A percentile compares a stretch with the other conserved stretches of the same genome.
phyloP scores from a whole-genome alignment of 2,888 invertebrate species.

The Steinernema carpocapsae region DNA sequence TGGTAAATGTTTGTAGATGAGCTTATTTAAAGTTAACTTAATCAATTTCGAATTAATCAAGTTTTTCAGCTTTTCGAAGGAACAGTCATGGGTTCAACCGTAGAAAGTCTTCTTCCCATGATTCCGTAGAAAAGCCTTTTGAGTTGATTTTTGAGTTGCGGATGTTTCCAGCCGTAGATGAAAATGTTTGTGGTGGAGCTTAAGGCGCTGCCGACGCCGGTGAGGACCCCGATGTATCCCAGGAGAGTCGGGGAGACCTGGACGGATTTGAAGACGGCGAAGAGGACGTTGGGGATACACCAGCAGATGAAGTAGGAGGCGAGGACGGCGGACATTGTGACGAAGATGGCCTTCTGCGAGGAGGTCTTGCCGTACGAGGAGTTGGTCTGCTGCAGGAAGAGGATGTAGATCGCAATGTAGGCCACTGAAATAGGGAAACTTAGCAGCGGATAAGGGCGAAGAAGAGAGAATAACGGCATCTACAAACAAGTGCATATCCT shows the following conservation, averaged over 20 bases:
- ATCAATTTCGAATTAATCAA: too few species aligned
- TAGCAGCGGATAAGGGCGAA: too few species aligned
- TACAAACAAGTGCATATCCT: too few species aligned
- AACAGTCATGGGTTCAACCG: too few species aligned
- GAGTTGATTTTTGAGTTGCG: not conserved
- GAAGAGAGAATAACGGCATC: too few species aligned
- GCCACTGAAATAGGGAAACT: too few species aligned
- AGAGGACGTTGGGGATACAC: slow-evolving; percentile 18
- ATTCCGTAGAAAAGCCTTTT: not conserved
- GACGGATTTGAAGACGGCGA: slow-evolving; percentile 3
- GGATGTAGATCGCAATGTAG: slow-evolving; percentile 17
- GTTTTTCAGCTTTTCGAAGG: too few species aligned
- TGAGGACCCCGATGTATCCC: not conserved
- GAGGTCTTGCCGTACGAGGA: slow-evolving; percentile 2
- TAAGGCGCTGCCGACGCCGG: slow-evolving; percentile 2
- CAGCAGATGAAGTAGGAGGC: slow-evolving; percentile 25
- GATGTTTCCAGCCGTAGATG: slow-evolving; percentile 32
- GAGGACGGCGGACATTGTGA: not conserved
- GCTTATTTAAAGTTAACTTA: too few species aligned
- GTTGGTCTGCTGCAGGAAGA: not conserved
- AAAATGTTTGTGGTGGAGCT: slow-evolving; percentile 13
- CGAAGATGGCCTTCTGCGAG: not conserved
- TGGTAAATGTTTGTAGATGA: too few species aligned
- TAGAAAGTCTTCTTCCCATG: too few species aligned
- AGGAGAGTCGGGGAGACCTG: not conserved